A percentile compares a stretch with the other conserved stretches of the same genome.
These are phyloP conservation scores for Phaethornis superciliosus DNA, from an alignment of 2,113 vertebrate species.

Conservation along the genomic window DNA sequence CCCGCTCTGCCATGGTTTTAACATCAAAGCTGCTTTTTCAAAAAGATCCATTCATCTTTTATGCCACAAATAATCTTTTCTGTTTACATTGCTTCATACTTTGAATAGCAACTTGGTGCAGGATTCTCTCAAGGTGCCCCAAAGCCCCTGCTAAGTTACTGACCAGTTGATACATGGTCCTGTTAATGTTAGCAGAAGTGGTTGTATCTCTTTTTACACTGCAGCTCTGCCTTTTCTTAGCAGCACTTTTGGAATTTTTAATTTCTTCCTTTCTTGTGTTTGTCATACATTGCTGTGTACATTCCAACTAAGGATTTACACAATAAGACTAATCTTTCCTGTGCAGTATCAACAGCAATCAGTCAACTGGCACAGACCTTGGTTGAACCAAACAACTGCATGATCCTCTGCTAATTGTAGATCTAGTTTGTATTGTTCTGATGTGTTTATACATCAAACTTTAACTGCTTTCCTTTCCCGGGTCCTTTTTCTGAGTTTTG, in stretches of 20 bases:
- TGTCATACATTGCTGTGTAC: not conserved
- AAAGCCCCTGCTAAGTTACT: not conserved
- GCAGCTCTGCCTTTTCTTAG: not conserved
- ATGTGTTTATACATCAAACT: constrained; percentile 1
- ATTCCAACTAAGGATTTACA: constrained; percentile 12
- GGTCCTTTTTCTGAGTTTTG: not conserved
- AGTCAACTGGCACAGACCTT: not conserved
- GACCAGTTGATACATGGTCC: not conserved
- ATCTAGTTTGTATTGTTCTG: not conserved
- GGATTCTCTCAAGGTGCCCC: not conserved
- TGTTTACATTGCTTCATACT: not conserved
- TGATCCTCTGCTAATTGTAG: not conserved
- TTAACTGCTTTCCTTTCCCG: not conserved
- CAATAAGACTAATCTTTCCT: not conserved
- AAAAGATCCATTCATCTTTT: not conserved
- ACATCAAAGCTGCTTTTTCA: not conserved
- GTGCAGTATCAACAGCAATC: not conserved
- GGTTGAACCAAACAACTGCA: not conserved
- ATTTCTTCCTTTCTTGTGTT: not conserved
- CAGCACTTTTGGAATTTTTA: not conserved
- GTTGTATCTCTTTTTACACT: not conserved
- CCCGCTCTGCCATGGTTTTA: not conserved
- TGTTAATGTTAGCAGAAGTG: rapidly evolving
- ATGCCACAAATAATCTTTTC: not conserved
- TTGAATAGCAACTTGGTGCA: not conserved